Base-by-base conservation (phyloP, 2,888 invertebrate genomes). In the Agriopis aurantiaria region DNA sequence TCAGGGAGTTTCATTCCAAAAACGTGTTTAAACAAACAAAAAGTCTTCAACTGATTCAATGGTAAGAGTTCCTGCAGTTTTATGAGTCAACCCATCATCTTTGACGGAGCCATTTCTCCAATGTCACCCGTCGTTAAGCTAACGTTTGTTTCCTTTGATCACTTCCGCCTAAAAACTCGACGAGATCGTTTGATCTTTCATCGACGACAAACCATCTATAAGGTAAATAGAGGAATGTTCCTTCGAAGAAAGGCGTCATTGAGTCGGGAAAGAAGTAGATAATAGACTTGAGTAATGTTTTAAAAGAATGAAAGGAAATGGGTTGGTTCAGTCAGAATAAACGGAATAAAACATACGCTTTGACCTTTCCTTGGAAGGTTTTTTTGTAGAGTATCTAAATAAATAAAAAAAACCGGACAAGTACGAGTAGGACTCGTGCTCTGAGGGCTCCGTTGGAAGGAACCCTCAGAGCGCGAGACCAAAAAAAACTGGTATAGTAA, bases 41-140 rank as follows among this genome's bases (percentile, higher is more conserved):
- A 46, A 11, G 46, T 11, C 11, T 46, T 3, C 12, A 69, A 33
- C 17, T 8, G 10, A 52, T 23, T 52, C 57, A 59, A 63, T 61
- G 58, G 67, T 71, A 65, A 8, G 17, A 45, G 66, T 46, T 6
- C 63, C 65, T 69, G 73, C 80, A 81, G 82, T 84, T 85, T 88
- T 84, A 88, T 82, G 85, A 81, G 79, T 79, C 77, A 80, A 87
- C 86, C 86, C 83, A 86, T 89, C 88, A 89, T 89, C 81, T 87
- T 85, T 78, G 85, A 79, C 76, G 77, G 74, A 82, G 85, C 82
- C 84, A 88, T 88, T 88, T 87, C 84, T 86, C 85, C 83, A 85
- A 88, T 85, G 84, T 85, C 85, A 86, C 82, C 85, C 85, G 80
- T 89, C 88, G 85, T 89, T 89, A 85, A 85, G 84, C 82, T 85